These are phyloP conservation scores for Neelides sp. DNA, from an alignment of 1,140 invertebrate genomes.

Conservation along the genomic window DNA sequence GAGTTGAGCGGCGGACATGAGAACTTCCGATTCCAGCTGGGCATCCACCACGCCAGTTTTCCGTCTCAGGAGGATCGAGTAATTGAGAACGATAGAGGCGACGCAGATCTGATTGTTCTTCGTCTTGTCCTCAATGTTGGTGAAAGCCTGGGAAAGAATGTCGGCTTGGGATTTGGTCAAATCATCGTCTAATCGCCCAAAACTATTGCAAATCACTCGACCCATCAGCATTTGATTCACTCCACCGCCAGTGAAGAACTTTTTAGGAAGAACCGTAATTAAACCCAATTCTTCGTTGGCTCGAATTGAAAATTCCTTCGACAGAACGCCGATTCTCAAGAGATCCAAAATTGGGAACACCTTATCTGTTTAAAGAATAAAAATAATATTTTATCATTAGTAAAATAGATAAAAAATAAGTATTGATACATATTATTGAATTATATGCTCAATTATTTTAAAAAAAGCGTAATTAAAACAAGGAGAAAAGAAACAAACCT, in stretches of 20 bases:
- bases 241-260: conserved; percentile 28
- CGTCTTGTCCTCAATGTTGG: conserved; percentile 15
- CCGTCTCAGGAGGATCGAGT: conserved; percentile 40
- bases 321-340: conserved; percentile 58
- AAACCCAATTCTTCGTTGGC: conserved; percentile 44
- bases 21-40: conserved; percentile 21
- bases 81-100: conserved; percentile 64
- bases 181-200: conserved; percentile 49
- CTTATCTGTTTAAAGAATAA: conserved; percentile 44
- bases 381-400: conserved; percentile 8
- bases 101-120: conserved; percentile 51
- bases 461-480: too few species aligned
- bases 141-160: conserved; percentile 18
- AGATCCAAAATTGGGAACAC: conserved; percentile 79
- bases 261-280: not conserved
- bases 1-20: conserved; percentile 20
- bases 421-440: conserved; percentile 2
- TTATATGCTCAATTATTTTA: conserved; percentile 10
- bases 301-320: conserved; percentile 41
- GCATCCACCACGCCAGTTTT: not conserved
- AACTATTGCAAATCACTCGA: conserved; percentile 62
- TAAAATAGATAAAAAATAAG: conserved; percentile 12
- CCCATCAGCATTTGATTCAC: conserved; percentile 67
- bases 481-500: conserved; percentile 37
- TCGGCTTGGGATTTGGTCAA: conserved; percentile 35